Base-by-base conservation (phyloP, 2,797 vertebrate genomes). In the Neopelma chrysocephalum region DNA sequence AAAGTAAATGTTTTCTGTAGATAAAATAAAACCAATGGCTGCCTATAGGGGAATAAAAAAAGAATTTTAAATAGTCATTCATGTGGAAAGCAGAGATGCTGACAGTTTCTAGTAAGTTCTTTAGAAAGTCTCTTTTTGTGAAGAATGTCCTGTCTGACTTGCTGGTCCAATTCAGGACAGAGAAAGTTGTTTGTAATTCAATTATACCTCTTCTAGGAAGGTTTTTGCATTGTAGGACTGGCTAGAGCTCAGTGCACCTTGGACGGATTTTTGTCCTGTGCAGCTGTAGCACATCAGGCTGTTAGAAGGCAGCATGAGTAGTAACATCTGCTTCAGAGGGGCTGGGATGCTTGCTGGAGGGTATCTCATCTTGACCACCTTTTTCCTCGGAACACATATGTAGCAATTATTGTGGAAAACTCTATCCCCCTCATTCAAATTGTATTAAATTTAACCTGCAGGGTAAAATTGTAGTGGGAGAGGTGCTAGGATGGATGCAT, bases 61-160 rank as follows among this genome's bases (percentile, higher is more conserved):
- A 8, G 9, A 51, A 57, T 60, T 71, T 71, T 66, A 79, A 80
- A 53, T 42, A 18, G 20, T 54, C 17, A 51, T 91, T 84, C 64
- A 54, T 77, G 56, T 85, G 43, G 71, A 82, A 90, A 83, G 72
- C 23, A 17, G 65, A 83, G 61, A 78, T 91, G 57, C 72, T 71
- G 82, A 86, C 82, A 75, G 72, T 82, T 94, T 78, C 77, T 84
- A 17, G 84, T 78, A 85, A 83, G 43, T 78, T 87, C 43, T 48
- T 73, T 34, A 75, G 83, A 87, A 89, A 91, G 82, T 73, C 51
- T 82, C 71, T 87, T 96, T 79, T 58, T 91, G 47, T 80, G 43
- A 85, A 85, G 60, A 80, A 51, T 56, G 43, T 42, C 58, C 48
- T 58, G 81, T 85, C 82, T 3, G 9, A 81, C 60, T 93, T 75